A percentile compares a stretch with the other conserved stretches of the same genome.
phyloP scores from a whole-genome alignment of 2,113 vertebrate species.

The Cromileptes altivelis region DNA sequence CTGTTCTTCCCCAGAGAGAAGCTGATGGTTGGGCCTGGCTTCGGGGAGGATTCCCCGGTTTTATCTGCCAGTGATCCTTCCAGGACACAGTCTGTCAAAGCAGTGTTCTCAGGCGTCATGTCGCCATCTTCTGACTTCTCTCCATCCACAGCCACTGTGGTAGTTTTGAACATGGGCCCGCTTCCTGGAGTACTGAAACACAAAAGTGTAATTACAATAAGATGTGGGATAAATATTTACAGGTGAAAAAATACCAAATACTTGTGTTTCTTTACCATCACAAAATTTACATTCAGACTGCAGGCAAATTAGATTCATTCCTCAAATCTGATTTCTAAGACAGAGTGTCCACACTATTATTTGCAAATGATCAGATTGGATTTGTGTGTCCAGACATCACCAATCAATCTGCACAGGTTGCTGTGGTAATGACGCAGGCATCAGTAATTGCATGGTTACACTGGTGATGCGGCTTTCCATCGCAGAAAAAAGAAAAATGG shows the following conservation, averaged over 20 bases:
- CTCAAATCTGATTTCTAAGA: no score
- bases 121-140: conserved; percentile 89
- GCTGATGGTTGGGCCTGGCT: conserved; percentile 82
- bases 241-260: background rate
- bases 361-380: no score
- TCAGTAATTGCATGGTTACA: no score
- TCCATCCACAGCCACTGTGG: conserved; percentile 94
- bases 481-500: no score
- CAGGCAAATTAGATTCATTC: no score
- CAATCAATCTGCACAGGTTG: no score
- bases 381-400: no score
- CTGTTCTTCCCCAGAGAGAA: conserved; percentile 89
- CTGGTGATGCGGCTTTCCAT: no score
- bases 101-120: conserved; percentile 65
- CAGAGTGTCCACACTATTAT: no score
- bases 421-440: no score
- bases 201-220: conserved; percentile 36
- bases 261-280: background rate
- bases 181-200: conserved; percentile 92
- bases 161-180: conserved; percentile 98
- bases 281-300: no score
- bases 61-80: conserved; percentile 73
- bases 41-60: conserved; percentile 67
- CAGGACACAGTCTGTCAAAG: conserved; percentile 52
- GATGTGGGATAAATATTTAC: background rate